Conservation (phyloP, 2,113 vertebrate genomes). For the Protobothrops flavoviridis region DNA sequence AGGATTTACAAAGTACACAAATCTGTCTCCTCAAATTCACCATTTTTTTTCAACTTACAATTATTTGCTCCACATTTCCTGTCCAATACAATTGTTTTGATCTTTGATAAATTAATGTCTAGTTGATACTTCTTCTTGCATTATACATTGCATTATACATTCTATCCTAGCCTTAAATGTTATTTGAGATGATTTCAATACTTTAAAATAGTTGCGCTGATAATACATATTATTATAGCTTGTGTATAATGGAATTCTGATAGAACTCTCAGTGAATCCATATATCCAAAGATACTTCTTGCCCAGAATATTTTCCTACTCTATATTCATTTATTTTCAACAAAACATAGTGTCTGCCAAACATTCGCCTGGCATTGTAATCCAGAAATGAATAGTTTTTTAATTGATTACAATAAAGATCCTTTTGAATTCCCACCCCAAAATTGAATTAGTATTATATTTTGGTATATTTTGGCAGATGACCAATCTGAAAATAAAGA, state of each 20-base stretch:
- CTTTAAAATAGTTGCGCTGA: background rate
- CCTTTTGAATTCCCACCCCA: background rate
- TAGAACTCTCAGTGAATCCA: background rate
- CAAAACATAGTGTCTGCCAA: background rate
- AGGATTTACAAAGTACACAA: background rate
- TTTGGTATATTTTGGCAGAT: background rate
- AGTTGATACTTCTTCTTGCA: background rate
- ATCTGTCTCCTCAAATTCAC: background rate
- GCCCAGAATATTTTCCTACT: background rate
- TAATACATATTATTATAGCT: background rate
- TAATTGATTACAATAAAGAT: background rate
- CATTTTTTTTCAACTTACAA: background rate
- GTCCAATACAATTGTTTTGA: background rate
- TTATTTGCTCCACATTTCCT: background rate
- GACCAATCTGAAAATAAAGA: background rate
- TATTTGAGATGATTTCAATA: background rate
- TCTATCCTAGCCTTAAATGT: background rate
- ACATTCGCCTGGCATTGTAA: background rate
- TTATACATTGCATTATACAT: background rate
- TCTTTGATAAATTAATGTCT: background rate
- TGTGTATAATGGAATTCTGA: background rate
- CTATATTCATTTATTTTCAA: background rate
- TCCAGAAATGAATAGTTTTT: background rate
- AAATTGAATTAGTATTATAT: background rate
- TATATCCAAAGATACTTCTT: background rate